Percentiles rank a stretch among this genome's conserved stretches.
Conservation (phyloP, 2,113 vertebrate species). For the Eleginops maclovinus region DNA sequence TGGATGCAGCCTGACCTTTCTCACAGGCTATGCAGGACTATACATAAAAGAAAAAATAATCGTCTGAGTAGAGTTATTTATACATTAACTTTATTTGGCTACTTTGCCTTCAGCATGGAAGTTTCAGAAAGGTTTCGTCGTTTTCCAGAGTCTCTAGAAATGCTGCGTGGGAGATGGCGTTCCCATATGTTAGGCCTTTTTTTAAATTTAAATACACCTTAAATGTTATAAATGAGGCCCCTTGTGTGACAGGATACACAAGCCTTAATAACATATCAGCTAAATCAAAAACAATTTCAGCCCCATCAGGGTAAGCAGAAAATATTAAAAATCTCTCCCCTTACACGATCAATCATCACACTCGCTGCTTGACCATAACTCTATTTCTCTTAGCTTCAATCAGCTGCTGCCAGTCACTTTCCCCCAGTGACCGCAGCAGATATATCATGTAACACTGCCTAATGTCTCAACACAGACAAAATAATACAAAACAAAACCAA, state of each 20-base stretch:
- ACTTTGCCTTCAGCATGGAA: not conserved
- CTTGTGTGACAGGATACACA: conserved; percentile 47
- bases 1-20: too few relatives aligned
- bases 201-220: conserved; percentile 3
- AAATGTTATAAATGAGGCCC: conserved; percentile 62
- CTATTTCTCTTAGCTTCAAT: conserved; percentile 64
- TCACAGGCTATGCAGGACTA: too few relatives aligned
- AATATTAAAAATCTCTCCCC: conserved; percentile 56
- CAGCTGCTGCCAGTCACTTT: conserved; percentile 56
- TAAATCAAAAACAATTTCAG: conserved; percentile 49
- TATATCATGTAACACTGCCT: conserved; percentile 64
- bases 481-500: conserved; percentile 46
- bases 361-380: conserved; percentile 68
- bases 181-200: not conserved
- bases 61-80: not conserved
- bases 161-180: not conserved
- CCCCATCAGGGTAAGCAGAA: conserved; percentile 57
- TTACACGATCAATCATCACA: conserved; percentile 43
- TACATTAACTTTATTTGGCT: not conserved
- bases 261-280: conserved; percentile 53
- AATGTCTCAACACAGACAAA: conserved; percentile 49
- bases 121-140: not conserved
- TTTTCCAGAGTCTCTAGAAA: not conserved
- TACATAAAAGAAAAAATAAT: not conserved
- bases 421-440: conserved; percentile 61